A percentile compares a stretch with the other conserved stretches of the same genome.
Evolutionary conservation across 2,113 vertebrate species (phyloP).

Genomic region (Rhinoderma darwinii): DNA sequence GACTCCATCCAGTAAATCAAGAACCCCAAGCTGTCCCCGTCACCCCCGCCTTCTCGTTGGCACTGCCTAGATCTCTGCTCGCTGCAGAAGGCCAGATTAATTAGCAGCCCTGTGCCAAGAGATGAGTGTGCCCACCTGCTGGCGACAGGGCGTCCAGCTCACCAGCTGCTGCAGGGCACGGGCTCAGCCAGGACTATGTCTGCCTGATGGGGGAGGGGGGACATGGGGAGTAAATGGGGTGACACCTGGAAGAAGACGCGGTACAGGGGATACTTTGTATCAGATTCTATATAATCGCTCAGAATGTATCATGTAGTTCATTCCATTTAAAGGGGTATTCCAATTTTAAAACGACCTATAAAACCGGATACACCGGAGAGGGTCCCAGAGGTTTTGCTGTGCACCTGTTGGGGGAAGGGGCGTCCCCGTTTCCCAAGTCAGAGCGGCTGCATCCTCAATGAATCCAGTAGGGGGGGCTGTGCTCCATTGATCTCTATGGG

Average conservation of each 20-base stretch:
- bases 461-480: too few species aligned
- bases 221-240: background rate
- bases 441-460: too few species aligned
- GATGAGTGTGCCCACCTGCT: conserved; percentile 2
- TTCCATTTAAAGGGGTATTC: too few species aligned
- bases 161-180: conserved; percentile 52
- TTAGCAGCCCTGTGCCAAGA: conserved; percentile 25
- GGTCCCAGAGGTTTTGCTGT: too few species aligned
- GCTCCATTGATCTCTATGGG: too few species aligned
- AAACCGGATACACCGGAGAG: too few species aligned
- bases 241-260: too few species aligned
- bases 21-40: background rate
- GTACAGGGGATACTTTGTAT: background rate
- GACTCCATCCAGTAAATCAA: background rate
- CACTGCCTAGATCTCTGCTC: conserved; percentile 3
- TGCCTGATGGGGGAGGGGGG: background rate
- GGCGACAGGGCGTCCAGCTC: conserved; percentile 23
- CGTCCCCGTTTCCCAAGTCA: too few species aligned
- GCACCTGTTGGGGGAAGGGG: too few species aligned
- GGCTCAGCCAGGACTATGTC: background rate
- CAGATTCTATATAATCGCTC: background rate
- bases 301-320: too few species aligned
- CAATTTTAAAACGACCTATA: too few species aligned
- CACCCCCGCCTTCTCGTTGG: conserved; percentile 29
- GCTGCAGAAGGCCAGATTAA: conserved; percentile 53